phyloP scores from a whole-genome alignment of 2,797 vertebrate species.

The Spinus pinus region DNA sequence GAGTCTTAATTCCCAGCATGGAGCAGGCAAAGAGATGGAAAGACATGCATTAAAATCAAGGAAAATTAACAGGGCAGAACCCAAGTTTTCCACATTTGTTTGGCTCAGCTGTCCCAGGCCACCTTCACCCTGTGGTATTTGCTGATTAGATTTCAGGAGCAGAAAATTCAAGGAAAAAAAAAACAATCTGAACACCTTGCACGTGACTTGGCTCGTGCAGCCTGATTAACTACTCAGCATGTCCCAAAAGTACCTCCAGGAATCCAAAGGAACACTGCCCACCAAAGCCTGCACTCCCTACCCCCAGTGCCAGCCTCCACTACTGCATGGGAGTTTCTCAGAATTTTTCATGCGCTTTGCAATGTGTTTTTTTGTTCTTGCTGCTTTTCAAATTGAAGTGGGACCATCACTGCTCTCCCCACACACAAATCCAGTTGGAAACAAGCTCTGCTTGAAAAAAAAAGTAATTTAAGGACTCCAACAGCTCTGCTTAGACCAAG shows the following conservation, averaged over 20 bases:
- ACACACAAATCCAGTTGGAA: background rate
- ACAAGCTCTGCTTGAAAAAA: background rate
- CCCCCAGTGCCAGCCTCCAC: background rate
- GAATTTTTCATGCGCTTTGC: background rate
- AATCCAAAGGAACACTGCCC: fast-evolving
- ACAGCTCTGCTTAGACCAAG: background rate
- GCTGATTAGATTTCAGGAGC: background rate
- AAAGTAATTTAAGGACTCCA: background rate
- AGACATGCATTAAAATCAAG: background rate
- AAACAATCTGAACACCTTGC: background rate
- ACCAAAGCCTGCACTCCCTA: background rate
- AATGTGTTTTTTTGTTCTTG: background rate
- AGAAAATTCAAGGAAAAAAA: background rate
- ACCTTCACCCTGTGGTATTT: background rate
- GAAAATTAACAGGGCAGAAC: background rate
- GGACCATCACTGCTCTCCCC: background rate
- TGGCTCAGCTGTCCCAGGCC: background rate
- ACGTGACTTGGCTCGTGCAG: background rate
- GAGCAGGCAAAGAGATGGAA: background rate
- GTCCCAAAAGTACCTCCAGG: background rate
- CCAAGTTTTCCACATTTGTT: background rate
- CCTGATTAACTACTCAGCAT: background rate
- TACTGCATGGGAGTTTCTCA: background rate
- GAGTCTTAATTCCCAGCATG: slow-evolving; percentile 1
- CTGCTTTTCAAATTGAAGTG: background rate